Evolutionary conservation across 2,888 invertebrate genomes (phyloP), one percentile per base, ranked within the genome.

Genomic region (Rhingia rostrata): DNA sequence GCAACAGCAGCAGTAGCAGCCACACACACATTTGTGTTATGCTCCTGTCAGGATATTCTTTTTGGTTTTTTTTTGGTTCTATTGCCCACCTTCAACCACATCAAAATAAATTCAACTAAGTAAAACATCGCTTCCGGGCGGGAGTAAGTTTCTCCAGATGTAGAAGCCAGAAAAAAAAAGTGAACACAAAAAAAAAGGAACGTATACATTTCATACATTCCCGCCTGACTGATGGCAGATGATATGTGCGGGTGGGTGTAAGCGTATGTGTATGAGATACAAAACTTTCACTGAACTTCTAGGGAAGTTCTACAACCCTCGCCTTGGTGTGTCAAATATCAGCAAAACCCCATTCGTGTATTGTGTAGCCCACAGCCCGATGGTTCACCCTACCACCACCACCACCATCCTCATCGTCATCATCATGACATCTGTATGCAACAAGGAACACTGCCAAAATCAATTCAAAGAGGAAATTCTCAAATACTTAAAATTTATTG

Each of bases 21-120:
- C 22, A 22, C 22, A 22, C 22, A 67, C 75, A 72, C 61, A 77
- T 61, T 69, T 82, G 58, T 81, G 69, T 60, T 75, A 22, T 72
- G 66, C 60, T 83, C 63, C 51, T 79, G 83, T 83, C 83, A 79
- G 60, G 67, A 41, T 35, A 73, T 69, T 56, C 45, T 33, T 73
- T 63, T 39, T 12, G 22, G 1, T 22, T 22, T 22, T 22, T 22
- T 22, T 22, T 22, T 22, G n/a, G n/a, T 2, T 78, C 78, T 83
- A 77, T 83, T 67, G 58, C 51, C 54, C 78, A 83, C 83, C 83
- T 78, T 73, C 73, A 67, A 83, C 78, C 78, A 41, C 83, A 78
- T 79, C 78, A 77, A 72, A 82, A 82, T 82, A 82, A 77, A 82
- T 82, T 82, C 70, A 73, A 73, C 83, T 78, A 78, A 83, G 83